Base-by-base conservation (phyloP, 2,797 vertebrate species). In the Okamejei kenojei region DNA sequence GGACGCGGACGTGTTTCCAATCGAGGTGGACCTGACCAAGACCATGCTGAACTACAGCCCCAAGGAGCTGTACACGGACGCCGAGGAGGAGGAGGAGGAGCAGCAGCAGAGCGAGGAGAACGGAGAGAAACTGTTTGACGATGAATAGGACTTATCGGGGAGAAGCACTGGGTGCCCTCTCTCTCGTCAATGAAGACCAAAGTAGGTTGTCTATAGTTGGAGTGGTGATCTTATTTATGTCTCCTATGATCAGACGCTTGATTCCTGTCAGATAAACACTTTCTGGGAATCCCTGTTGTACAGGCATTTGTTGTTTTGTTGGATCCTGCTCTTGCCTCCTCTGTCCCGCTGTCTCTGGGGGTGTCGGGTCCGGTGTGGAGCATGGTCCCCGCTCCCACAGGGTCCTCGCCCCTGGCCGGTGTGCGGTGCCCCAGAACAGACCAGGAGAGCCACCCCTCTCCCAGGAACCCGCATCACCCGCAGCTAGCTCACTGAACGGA, bases 11-110 rank as follows among this genome's bases (percentile, higher is more conserved):
- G 98, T 99, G 93, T 99, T 99, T 95, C 99, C 99, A 95, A 99
- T 99, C 9, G 99, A 99, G 94, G 99, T 99, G 96, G 99, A 99
- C 95, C 97, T 99, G 92, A 98, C 98, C 8, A 98, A 97, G 93
- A 99, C 99, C 93, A 99, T 96, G 76, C 96, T 99, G 94, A 98
- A 94, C 97, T 99, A 99, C 82, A 96, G 97, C 95, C 98, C 97
- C 94, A 96, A 97, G 0, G 95, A 97, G 92, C 94, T 95, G 0
- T 98, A 97, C 94, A 95, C 96, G 0, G 98, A 93, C 15, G 74
- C 80, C 1, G 93, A 93, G 23, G 93, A 93, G 29, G 93, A 93
- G 11, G 38, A 84, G 71, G 71, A 65, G 58, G 78, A 98, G 1
- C 68, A 84, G 71, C 73, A 65, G 58, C 58, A 98, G 0, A 96